These are phyloP conservation scores for Mythimna impura DNA, from an alignment of 2,888 invertebrate genomes.

Conservation along the genomic window DNA sequence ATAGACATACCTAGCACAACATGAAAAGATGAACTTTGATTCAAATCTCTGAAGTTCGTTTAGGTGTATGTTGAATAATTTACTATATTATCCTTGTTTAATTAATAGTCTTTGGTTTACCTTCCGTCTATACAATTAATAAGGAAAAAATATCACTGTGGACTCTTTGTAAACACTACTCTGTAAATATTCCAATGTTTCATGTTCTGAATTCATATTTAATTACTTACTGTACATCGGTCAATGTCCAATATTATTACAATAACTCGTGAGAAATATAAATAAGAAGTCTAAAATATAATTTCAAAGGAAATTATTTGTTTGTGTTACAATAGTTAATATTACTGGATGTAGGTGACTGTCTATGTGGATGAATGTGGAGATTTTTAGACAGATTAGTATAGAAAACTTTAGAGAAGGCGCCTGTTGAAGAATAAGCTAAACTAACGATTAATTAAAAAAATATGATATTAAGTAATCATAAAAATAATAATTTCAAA, in stretches of 20 bases:
- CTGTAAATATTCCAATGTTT: slow-evolving; percentile 5
- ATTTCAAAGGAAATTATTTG: no score
- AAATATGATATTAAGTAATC: no score
- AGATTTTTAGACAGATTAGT: no score
- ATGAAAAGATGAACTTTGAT: slow-evolving; percentile 1
- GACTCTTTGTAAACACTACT: background rate
- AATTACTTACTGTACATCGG: background rate
- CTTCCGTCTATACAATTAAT: background rate
- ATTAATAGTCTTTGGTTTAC: slow-evolving; percentile 2
- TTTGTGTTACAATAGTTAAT: no score
- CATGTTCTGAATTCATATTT: slow-evolving; percentile 12
- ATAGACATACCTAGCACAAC: background rate
- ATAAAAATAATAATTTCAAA: no score
- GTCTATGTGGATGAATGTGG: no score
- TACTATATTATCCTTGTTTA: slow-evolving; percentile 14
- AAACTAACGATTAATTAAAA: no score
- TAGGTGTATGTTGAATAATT: background rate
- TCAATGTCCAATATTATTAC: background rate
- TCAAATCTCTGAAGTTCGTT: background rate
- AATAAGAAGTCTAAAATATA: background rate
- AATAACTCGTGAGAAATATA: slow-evolving; percentile 1
- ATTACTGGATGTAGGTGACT: no score
- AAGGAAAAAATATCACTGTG: slow-evolving; percentile 28
- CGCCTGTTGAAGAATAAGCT: no score
- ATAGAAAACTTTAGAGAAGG: no score